These are phyloP conservation scores for Leptodirus hochenwartii DNA, from an alignment of 2,888 invertebrate genomes.

Conservation along the genomic window DNA sequence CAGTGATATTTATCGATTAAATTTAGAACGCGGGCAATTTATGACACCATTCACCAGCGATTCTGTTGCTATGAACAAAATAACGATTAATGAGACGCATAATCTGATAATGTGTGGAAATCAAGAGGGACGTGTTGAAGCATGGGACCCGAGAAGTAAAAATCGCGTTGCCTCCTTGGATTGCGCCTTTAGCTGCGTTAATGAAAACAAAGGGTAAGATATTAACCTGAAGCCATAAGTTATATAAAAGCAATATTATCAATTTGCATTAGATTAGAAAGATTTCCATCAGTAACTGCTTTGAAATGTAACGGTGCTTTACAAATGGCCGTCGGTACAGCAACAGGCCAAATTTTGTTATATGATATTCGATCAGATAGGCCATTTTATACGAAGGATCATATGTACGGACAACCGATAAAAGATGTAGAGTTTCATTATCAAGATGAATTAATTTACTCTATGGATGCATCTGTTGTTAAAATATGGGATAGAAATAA, in stretches of 20 bases:
- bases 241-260: background rate
- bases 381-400: constrained; percentile 83
- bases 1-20: constrained; percentile 82
- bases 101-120: constrained; percentile 75
- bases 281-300: constrained; percentile 58
- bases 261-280: constrained; percentile 33
- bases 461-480: constrained; percentile 73
- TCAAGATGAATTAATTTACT: constrained; percentile 62
- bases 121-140: constrained; percentile 82
- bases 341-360: constrained; percentile 81
- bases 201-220: constrained; percentile 35
- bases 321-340: constrained; percentile 78
- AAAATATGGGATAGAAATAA: constrained; percentile 84
- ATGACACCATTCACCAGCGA: constrained; percentile 65
- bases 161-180: constrained; percentile 65
- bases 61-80: constrained; percentile 61
- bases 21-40: constrained; percentile 90
- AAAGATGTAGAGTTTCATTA: constrained; percentile 73
- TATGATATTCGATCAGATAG: constrained; percentile 89
- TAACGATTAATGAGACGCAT: constrained; percentile 75
- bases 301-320: constrained; percentile 58
- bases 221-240: constrained; percentile 4
- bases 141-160: constrained; percentile 85
- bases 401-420: constrained; percentile 85
- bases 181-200: constrained; percentile 49